phyloP scores from a whole-genome alignment of 2,888 invertebrate species.

The Dicranocentrus wangi region DNA sequence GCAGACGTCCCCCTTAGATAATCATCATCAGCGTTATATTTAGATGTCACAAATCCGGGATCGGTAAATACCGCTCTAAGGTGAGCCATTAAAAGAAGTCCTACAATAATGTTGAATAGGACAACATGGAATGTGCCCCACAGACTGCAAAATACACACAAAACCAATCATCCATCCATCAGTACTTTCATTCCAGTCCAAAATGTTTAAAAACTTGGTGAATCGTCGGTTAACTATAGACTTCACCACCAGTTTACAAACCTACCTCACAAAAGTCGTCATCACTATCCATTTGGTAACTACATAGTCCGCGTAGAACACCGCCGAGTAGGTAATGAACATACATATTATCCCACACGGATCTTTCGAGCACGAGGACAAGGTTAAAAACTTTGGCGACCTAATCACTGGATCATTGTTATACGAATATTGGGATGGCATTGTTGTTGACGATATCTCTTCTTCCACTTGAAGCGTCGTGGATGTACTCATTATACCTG shows the following conservation, averaged over 20 bases:
- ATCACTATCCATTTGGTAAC: constrained; percentile 88
- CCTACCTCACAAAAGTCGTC: constrained; percentile 86
- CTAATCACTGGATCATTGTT: constrained; percentile 40
- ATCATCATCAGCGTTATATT: constrained; percentile 79
- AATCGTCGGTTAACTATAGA: too few species aligned
- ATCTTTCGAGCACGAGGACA: constrained; percentile 84
- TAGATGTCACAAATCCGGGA: constrained; percentile 89
- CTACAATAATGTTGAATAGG: constrained; percentile 85
- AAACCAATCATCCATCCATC: not conserved
- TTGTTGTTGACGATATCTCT: constrained; percentile 25
- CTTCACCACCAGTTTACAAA: too few species aligned
- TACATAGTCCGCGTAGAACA: constrained; percentile 91
- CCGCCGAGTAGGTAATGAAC: constrained; percentile 84
- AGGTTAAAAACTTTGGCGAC: constrained; percentile 53
- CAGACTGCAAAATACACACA: constrained; percentile 78
- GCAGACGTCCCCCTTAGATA: constrained; percentile 34
- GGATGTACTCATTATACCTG: constrained; percentile 50
- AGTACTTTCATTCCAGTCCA: not conserved
- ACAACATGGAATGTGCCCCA: constrained; percentile 89
- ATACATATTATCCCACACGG: constrained; percentile 90
- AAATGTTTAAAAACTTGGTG: too few species aligned
- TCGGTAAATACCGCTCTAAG: constrained; percentile 90
- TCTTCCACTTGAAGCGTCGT: constrained; percentile 33
- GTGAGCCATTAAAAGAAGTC: constrained; percentile 77
- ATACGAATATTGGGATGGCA: constrained; percentile 45